Evolutionary conservation across 30 jellyfish, hydroid and myxozoan genomes (phyloP), one percentile per base, ranked within the genome.

Genomic region (Hydractinia symbiolongicarpus): DNA sequence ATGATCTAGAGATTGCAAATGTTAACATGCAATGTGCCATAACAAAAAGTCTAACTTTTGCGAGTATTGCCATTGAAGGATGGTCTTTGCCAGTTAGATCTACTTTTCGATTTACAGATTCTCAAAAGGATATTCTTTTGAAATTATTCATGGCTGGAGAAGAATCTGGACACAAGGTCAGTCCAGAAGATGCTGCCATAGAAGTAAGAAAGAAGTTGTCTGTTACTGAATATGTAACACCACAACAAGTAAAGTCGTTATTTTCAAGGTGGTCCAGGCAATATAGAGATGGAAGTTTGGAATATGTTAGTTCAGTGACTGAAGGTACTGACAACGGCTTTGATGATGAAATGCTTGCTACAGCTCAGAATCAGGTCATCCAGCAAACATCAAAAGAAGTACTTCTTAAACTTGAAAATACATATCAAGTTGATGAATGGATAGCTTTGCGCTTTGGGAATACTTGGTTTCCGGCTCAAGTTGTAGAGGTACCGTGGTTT

Each of bases 171-270:
- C 30, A 72, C 30, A 72, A 72, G 5, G n/a, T 72, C 62, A 72
- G 62, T 72, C 81, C 81, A 7, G 81, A 72, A 7, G 15, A 72
- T 17, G 81, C 62, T 58, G 60, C 30, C 62, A 49, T 72, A 15
- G 51, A n/a, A 53, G 7, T 72, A 52, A 10, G 81, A 20, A 72
- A 72, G 62, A 30, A 20, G 17, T 58, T 72, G 4, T 5, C 69
- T 7, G 60, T 58, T 17, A 52, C 11, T 10, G 54, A 68, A 15
- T 15, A 30, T 15, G 78, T 68, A 68, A 30, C 49, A 16, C 13
- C 54, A 10, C 49, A 68, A 11, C 53, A 68, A 68, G 21, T 68
- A 11, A 16, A 30, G 21, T 68, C 78, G n/a, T 49, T 68, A 14
- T 68, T 68, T 68, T 68, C 10, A 72, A 72, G 81, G 53, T 72